Percentiles rank a stretch among this genome's conserved stretches.
Evolutionary conservation across 2,888 invertebrate species (phyloP).

Genomic region (Aphelenchoides bicaudatus): DNA sequence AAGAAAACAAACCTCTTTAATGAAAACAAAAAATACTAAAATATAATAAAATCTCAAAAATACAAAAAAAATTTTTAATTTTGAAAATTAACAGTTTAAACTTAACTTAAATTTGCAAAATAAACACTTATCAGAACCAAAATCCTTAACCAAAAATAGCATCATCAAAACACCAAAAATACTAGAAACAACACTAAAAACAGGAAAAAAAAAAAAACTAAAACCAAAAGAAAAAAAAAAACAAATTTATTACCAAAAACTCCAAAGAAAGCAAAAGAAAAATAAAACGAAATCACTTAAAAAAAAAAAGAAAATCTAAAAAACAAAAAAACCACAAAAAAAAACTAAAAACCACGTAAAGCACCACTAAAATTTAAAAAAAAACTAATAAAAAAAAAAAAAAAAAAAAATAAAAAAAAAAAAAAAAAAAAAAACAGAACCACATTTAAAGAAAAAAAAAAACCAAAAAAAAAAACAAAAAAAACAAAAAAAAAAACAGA

Average conservation of each 20-base stretch:
- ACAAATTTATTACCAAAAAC: conserved; percentile 39
- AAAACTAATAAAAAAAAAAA: conserved; percentile 32
- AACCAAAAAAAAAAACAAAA: conserved; percentile 42
- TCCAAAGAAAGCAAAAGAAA: conserved; percentile 39
- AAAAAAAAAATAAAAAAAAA: conserved; percentile 26
- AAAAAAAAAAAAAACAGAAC: conserved; percentile 23
- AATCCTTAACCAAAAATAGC: conserved; percentile 39
- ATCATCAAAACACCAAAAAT: conserved; percentile 34
- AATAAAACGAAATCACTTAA: conserved; percentile 33
- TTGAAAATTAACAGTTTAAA: conserved; percentile 54
- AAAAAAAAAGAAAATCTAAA: conserved; percentile 48
- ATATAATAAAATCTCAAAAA: conserved; percentile 44
- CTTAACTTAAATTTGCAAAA: conserved; percentile 50
- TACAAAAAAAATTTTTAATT: conserved; percentile 49
- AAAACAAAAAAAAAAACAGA: conserved; percentile 38
- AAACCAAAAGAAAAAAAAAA: conserved; percentile 35
- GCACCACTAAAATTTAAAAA: conserved; percentile 52
- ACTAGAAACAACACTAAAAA: conserved; percentile 29
- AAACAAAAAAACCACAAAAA: conserved; percentile 38
- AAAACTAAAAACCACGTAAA: conserved; percentile 43
- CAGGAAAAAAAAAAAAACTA: conserved; percentile 34
- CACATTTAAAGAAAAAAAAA: conserved; percentile 30
- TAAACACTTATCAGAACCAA: conserved; percentile 44
- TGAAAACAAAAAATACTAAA: conserved; percentile 48
- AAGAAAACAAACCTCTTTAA: conserved; percentile 40